A percentile compares a stretch with the other conserved stretches of the same genome.
These are phyloP conservation scores for Xenopus borealis DNA, from an alignment of 2,113 vertebrate species.

Conservation along the genomic window DNA sequence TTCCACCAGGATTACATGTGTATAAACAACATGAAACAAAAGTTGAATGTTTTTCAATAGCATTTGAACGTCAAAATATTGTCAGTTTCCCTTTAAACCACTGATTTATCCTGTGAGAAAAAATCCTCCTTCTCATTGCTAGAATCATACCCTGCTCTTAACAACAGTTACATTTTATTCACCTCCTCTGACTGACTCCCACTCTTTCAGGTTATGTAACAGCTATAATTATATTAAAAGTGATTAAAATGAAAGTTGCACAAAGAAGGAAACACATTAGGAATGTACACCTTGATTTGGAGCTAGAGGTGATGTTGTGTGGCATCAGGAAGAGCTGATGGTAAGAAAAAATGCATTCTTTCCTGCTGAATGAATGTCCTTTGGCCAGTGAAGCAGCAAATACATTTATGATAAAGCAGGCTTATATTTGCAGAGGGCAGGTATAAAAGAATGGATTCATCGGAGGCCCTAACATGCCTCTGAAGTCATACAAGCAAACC, in stretches of 20 bases:
- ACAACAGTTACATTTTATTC: background rate
- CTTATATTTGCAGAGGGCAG: background rate
- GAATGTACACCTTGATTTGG: background rate
- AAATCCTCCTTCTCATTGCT: too few species aligned
- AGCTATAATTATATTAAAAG: constrained; percentile 29
- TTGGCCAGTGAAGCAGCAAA: background rate
- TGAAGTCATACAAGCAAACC: constrained; percentile 14
- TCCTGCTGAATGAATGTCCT: constrained; percentile 2
- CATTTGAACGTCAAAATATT: too few species aligned
- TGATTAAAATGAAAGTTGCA: constrained; percentile 21
- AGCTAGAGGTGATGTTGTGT: constrained; percentile 19
- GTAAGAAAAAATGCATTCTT: constrained; percentile 5
- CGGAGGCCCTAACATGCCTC: constrained; percentile 14
- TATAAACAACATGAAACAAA: too few species aligned
- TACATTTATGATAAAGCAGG: background rate
- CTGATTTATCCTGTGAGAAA: too few species aligned
- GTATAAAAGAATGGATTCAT: background rate
- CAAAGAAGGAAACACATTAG: constrained; percentile 1
- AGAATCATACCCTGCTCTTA: too few species aligned
- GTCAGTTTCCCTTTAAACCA: too few species aligned
- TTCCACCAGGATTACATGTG: too few species aligned
- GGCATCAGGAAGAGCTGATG: background rate
- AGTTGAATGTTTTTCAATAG: too few species aligned
- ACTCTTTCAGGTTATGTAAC: constrained; percentile 10
- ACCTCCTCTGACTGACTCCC: constrained; percentile 21